These are phyloP conservation scores for Dermatophagoides farinae DNA, from an alignment of 1,140 invertebrate genomes.

Conservation along the genomic window DNA sequence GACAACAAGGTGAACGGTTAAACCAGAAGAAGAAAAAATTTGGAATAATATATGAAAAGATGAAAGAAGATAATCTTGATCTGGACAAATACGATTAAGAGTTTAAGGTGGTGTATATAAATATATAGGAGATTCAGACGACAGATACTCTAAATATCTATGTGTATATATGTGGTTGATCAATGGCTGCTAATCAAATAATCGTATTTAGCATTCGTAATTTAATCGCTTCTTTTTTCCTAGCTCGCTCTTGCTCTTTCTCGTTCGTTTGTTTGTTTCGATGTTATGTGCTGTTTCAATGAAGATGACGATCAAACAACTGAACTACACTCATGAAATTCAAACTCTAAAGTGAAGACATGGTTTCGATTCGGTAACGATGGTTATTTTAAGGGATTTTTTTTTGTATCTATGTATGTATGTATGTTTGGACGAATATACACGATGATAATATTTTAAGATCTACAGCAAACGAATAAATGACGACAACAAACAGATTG, in stretches of 20 bases:
- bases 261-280: not conserved
- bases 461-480: too few species aligned
- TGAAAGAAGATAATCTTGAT: constrained; percentile 11
- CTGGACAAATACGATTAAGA: constrained; percentile 8
- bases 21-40: not conserved
- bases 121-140: not conserved
- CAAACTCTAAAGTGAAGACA: too few species aligned
- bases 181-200: constrained; percentile 9
- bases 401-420: too few species aligned
- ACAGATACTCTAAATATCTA: not conserved
- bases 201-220: constrained; percentile 6
- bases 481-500: too few species aligned
- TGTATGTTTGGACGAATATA: too few species aligned
- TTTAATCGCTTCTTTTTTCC: not conserved
- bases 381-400: too few species aligned
- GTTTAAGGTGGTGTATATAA: not conserved
- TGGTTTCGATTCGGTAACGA: too few species aligned
- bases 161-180: not conserved
- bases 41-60: not conserved
- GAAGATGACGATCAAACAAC: too few species aligned
- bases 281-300: not conserved
- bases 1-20: not conserved
- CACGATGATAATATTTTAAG: too few species aligned
- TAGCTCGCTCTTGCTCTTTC: constrained; percentile 3
- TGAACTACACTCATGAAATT: too few species aligned